These are phyloP conservation scores for Syngnathus typhle DNA, from an alignment of 2,113 vertebrate species.

Conservation along the genomic window DNA sequence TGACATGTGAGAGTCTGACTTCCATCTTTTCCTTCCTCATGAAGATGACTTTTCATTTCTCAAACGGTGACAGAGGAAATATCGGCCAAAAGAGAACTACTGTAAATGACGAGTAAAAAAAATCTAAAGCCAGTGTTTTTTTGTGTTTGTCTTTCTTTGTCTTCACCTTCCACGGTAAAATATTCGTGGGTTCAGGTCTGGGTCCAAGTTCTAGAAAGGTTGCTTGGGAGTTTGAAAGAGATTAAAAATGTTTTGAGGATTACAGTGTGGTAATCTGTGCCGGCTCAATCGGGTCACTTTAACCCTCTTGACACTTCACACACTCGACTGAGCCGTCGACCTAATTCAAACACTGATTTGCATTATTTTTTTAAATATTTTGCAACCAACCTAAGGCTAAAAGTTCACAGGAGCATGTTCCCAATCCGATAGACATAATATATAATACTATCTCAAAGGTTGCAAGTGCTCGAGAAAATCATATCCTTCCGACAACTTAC, in stretches of 20 bases:
- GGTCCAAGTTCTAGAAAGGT: conserved; percentile 5
- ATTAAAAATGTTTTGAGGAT: conserved; percentile 67
- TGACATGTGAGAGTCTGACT: background rate
- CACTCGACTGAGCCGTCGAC: background rate
- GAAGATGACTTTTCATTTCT: conserved; percentile 19
- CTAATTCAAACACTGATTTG: background rate
- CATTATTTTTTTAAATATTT: background rate
- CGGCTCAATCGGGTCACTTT: conserved; percentile 42
- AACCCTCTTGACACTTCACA: conserved; percentile 2
- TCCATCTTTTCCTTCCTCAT: conserved; percentile 26
- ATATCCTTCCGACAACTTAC: conserved; percentile 36
- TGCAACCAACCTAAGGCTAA: background rate
- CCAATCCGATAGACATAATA: background rate
- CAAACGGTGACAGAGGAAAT: conserved; percentile 1
- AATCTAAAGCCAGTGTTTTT: background rate
- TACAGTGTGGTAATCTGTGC: conserved; percentile 59
- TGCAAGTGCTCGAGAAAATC: conserved; percentile 34
- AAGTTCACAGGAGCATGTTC: background rate
- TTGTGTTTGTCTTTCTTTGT: background rate
- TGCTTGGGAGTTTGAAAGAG: conserved; percentile 45
- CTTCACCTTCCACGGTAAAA: background rate
- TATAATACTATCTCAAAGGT: conserved; percentile 9
- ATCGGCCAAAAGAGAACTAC: conserved; percentile 26
- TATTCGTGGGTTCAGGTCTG: conserved; percentile 1
- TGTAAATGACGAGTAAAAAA: background rate